Conservation (phyloP, 2,113 vertebrate genomes). For the Xiphias gladius region DNA sequence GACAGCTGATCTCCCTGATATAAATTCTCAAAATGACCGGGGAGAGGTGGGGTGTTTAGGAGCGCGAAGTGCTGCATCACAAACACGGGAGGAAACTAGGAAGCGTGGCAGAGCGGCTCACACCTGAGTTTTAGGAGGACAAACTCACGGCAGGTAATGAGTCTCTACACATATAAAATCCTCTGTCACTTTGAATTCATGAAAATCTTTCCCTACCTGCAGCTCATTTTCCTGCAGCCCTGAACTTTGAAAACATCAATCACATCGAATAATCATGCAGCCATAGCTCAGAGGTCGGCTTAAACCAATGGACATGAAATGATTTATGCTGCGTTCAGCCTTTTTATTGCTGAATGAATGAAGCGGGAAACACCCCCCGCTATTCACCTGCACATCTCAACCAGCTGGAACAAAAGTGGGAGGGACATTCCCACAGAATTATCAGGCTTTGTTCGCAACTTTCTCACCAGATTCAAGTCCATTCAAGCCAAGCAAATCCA, state of each 20-base stretch:
- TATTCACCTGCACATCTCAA: constrained; percentile 18
- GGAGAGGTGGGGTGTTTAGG: constrained; percentile 10
- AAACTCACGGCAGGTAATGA: background rate
- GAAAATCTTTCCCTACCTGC: background rate
- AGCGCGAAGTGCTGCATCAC: background rate
- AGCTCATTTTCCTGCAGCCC: background rate
- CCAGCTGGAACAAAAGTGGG: constrained; percentile 28
- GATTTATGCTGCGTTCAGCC: background rate
- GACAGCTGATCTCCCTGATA: constrained; percentile 44
- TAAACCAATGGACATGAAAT: background rate
- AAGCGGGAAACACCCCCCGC: constrained; percentile 1
- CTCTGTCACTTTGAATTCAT: too few relatives aligned
- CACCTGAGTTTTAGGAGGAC: background rate
- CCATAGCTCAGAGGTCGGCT: background rate
- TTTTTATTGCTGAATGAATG: background rate
- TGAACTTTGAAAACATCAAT: too few relatives aligned
- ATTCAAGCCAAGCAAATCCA: background rate
- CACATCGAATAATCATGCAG: background rate
- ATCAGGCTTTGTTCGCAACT: background rate
- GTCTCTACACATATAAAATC: too few relatives aligned
- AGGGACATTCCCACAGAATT: constrained; percentile 38
- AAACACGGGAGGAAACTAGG: background rate
- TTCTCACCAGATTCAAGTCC: constrained; percentile 29
- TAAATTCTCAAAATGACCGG: constrained; percentile 47
- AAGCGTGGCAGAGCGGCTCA: constrained; percentile 31